Conservation (phyloP, 2,113 vertebrate genomes). For the Oncorhynchus mykiss region DNA sequence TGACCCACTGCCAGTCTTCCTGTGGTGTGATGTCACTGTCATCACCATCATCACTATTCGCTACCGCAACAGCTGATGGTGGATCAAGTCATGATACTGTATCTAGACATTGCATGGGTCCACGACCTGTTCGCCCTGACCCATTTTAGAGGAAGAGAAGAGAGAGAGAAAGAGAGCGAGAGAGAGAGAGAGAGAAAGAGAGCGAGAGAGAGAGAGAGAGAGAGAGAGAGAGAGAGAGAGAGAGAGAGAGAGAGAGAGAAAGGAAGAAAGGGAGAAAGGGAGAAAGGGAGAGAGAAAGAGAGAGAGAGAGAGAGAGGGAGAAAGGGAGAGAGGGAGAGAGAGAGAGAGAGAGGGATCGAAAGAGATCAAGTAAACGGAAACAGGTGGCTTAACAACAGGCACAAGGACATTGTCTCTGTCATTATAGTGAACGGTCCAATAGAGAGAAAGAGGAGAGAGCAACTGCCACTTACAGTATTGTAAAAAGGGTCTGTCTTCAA, state of each 20-base stretch:
- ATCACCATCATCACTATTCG: conserved; percentile 30
- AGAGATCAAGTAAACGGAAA: background rate
- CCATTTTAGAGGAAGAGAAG: background rate
- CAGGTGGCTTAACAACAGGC: background rate
- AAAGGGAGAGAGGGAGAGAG: no score
- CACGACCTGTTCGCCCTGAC: background rate
- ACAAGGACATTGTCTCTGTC: background rate
- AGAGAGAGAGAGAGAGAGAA: no score
- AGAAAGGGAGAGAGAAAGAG: no score
- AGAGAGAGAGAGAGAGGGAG: no score
- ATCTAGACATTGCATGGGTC: background rate
- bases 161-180: no score
- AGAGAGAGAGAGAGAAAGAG: no score
- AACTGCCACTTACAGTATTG: background rate
- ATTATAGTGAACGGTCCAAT: background rate
- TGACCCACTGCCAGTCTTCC: background rate
- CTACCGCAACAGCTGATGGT: conserved; percentile 48
- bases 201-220: no score
- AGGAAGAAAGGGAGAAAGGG: no score
- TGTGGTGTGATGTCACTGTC: conserved; percentile 35
- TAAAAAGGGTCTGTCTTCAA: background rate
- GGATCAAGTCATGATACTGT: conserved; percentile 11
- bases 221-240: no score
- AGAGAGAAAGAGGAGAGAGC: background rate
- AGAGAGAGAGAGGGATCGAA: no score